phyloP scores from a whole-genome alignment of 1,140 invertebrate genomes.

The Pemphigus obesinymphae region DNA sequence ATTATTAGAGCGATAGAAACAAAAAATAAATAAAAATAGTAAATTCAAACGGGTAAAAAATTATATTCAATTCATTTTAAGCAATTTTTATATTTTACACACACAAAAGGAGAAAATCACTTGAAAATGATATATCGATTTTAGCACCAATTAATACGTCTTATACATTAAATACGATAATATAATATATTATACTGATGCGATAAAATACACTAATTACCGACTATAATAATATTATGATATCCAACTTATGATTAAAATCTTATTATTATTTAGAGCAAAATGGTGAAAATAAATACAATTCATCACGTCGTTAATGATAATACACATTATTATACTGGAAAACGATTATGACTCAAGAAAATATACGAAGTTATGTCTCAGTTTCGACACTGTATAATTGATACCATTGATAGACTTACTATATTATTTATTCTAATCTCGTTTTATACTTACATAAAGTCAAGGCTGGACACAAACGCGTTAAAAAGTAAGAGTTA shows the following conservation, averaged over 20 bases:
- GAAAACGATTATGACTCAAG: neutral
- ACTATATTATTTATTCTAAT: too few relatives aligned
- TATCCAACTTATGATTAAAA: neutral
- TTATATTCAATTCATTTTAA: neutral
- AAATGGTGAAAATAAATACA: neutral
- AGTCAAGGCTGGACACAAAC: too few relatives aligned
- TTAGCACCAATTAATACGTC: slow-evolving; percentile 13
- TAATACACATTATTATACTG: neutral
- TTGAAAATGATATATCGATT: neutral
- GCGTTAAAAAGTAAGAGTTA: too few relatives aligned
- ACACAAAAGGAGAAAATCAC: neutral
- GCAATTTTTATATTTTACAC: neutral
- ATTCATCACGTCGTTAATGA: neutral
- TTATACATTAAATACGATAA: neutral
- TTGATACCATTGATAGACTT: too few relatives aligned
- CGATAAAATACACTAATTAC: neutral
- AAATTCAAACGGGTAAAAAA: neutral
- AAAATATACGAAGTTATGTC: neutral
- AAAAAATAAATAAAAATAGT: neutral
- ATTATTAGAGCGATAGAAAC: neutral
- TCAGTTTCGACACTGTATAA: too few relatives aligned
- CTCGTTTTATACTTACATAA: too few relatives aligned
- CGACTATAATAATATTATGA: neutral
- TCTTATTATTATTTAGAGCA: neutral
- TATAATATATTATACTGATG: neutral